A percentile compares a stretch with the other conserved stretches of the same genome.
These are phyloP conservation scores for Falco peregrinus DNA, from an alignment of 2,797 vertebrate species.

Conservation along the genomic window DNA sequence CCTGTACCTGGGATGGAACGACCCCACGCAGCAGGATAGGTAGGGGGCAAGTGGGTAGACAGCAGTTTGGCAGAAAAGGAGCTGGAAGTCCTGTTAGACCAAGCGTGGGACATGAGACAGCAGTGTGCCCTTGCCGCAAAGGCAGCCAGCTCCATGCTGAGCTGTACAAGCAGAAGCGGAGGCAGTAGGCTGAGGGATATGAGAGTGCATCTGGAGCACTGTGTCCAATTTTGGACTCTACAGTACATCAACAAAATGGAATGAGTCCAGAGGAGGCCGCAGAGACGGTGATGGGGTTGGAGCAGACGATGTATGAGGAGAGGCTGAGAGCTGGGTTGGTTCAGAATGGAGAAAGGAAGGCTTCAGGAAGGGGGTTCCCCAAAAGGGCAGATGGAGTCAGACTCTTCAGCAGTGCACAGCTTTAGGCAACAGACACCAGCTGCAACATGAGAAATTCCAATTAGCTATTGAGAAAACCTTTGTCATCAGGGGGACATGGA, in stretches of 20 bases:
- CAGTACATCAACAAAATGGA: background rate
- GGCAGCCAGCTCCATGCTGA: background rate
- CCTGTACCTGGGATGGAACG: background rate
- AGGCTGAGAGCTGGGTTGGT: background rate
- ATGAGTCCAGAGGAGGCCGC: background rate
- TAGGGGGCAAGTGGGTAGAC: background rate
- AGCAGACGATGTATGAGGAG: background rate
- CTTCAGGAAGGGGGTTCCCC: background rate
- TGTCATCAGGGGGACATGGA: background rate
- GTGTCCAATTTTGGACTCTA: background rate
- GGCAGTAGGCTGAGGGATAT: background rate
- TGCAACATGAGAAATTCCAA: background rate
- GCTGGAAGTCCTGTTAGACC: background rate
- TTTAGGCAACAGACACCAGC: background rate
- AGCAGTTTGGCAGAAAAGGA: background rate
- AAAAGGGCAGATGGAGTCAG: background rate
- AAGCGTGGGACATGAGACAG: background rate
- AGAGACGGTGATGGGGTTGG: background rate
- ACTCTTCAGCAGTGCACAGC: background rate
- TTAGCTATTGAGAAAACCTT: background rate
- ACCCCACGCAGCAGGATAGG: rapidly evolving
- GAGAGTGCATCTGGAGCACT: background rate
- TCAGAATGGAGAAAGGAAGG: background rate
- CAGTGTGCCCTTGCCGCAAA: background rate
- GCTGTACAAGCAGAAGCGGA: background rate